These are phyloP conservation scores for Syngnathus floridae DNA, from an alignment of 2,113 vertebrate genomes.

Conservation along the genomic window DNA sequence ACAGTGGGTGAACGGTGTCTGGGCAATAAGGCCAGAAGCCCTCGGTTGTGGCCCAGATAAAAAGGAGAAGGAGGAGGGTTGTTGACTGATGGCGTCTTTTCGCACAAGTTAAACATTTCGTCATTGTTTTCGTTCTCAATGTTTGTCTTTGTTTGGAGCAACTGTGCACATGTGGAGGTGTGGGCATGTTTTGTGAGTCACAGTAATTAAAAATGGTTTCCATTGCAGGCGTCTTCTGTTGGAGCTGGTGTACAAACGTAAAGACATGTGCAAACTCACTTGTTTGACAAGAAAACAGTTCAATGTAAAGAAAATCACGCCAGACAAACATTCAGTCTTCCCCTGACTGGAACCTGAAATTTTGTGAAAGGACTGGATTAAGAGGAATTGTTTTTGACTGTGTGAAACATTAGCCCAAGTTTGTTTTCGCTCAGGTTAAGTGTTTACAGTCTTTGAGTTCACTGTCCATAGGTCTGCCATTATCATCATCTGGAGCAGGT, in stretches of 20 bases:
- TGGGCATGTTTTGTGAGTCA: slow-evolving; percentile 18
- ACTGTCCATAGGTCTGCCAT: slow-evolving; percentile 38
- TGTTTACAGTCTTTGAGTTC: slow-evolving; percentile 50
- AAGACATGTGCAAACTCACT: not conserved
- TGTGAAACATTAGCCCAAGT: slow-evolving; percentile 53
- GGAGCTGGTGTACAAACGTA: not conserved
- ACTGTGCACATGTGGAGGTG: slow-evolving; percentile 24
- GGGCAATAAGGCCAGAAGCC: slow-evolving; percentile 57
- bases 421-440: slow-evolving; percentile 50
- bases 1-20: slow-evolving; percentile 67
- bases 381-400: slow-evolving; percentile 39
- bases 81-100: slow-evolving; percentile 39
- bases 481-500: slow-evolving; percentile 25
- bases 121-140: slow-evolving; percentile 22
- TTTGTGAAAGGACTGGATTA: slow-evolving; percentile 25
- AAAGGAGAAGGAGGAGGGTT: slow-evolving; percentile 16
- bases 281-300: slow-evolving; percentile 5
- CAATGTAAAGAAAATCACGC: not conserved
- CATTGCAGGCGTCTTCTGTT: not conserved
- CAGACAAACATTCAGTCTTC: not conserved
- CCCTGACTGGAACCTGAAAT: slow-evolving; percentile 8
- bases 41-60: slow-evolving; percentile 46
- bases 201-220: not conserved
- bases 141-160: slow-evolving; percentile 20
- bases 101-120: slow-evolving; percentile 41